Conservation (phyloP, 2,888 invertebrate genomes). For the Nomada goodeniana region DNA sequence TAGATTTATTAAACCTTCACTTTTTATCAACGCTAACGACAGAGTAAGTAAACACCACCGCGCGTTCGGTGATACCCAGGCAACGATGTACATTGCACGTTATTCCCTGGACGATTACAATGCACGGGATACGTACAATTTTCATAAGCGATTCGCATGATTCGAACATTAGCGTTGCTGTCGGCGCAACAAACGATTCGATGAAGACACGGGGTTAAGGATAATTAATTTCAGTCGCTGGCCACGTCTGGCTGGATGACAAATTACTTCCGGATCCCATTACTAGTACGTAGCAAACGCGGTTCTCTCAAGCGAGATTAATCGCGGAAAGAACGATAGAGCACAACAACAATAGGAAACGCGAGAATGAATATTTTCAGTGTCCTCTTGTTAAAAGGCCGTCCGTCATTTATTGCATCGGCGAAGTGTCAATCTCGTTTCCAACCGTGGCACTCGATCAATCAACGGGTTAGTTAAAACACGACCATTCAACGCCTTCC, state of each 20-base stretch:
- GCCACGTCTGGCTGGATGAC: constrained; percentile 57
- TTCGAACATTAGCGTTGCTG: not conserved
- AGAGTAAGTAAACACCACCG: too few relatives aligned
- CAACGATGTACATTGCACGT: too few relatives aligned
- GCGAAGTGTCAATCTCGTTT: not conserved
- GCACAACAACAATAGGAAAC: constrained; percentile 22
- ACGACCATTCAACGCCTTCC: too few relatives aligned
- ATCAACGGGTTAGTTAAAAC: too few relatives aligned
- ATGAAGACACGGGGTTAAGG: constrained; percentile 48
- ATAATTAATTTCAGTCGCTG: constrained; percentile 61
- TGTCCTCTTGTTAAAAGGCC: not conserved
- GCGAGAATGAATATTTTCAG: constrained; percentile 14
- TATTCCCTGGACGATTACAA: constrained; percentile 4
- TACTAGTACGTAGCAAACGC: constrained; percentile 34
- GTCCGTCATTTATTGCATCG: not conserved
- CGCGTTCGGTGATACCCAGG: too few relatives aligned
- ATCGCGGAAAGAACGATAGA: constrained; percentile 25
- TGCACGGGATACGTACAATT: not conserved
- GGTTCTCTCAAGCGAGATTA: constrained; percentile 39
- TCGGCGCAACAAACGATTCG: constrained; percentile 34
- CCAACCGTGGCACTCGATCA: not conserved
- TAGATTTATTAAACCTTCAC: too few relatives aligned
- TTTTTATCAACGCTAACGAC: too few relatives aligned
- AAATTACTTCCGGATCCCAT: constrained; percentile 67
- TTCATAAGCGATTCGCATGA: constrained; percentile 42